These are phyloP conservation scores for Brachionus calyciflorus DNA, from an alignment of 1,140 invertebrate genomes.

Conservation along the genomic window DNA sequence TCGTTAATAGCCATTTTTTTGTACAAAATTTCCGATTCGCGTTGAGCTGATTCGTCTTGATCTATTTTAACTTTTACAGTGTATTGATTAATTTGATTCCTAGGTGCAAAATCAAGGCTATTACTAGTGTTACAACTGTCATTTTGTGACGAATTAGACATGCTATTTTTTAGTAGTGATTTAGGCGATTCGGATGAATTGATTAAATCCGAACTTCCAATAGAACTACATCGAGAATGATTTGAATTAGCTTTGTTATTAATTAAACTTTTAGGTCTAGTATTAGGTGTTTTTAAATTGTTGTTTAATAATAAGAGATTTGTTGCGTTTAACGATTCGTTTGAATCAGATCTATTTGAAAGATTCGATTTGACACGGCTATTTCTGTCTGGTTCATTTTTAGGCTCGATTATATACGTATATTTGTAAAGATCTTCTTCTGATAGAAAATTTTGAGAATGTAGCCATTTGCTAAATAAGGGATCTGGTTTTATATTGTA, in stretches of 20 bases:
- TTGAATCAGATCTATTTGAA: constrained; percentile 17
- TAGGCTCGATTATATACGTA: neutral
- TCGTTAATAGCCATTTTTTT: constrained; percentile 33
- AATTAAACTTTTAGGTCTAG: neutral
- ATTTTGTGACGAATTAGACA: constrained; percentile 15
- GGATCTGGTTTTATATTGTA: constrained; percentile 81
- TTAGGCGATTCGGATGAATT: constrained; percentile 8
- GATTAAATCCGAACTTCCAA: constrained; percentile 9
- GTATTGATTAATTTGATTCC: neutral
- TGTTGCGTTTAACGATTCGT: constrained; percentile 23
- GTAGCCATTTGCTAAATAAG: constrained; percentile 86
- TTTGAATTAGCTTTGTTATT: neutral
- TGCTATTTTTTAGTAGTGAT: constrained; percentile 3
- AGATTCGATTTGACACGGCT: neutral
- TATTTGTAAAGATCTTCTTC: constrained; percentile 72
- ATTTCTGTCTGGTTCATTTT: neutral
- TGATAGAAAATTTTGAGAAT: constrained; percentile 79
- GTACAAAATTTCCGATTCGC: constrained; percentile 7
- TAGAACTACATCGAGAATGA: constrained; percentile 27
- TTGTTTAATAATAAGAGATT: constrained; percentile 2
- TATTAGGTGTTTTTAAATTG: neutral
- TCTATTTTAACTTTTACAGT: constrained; percentile 29
- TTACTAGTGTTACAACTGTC: constrained; percentile 13
- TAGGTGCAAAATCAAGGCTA: neutral
- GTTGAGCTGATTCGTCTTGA: neutral